phyloP scores from a whole-genome alignment of 2,888 invertebrate species.

The Cataglyphis rosenhaueri region DNA sequence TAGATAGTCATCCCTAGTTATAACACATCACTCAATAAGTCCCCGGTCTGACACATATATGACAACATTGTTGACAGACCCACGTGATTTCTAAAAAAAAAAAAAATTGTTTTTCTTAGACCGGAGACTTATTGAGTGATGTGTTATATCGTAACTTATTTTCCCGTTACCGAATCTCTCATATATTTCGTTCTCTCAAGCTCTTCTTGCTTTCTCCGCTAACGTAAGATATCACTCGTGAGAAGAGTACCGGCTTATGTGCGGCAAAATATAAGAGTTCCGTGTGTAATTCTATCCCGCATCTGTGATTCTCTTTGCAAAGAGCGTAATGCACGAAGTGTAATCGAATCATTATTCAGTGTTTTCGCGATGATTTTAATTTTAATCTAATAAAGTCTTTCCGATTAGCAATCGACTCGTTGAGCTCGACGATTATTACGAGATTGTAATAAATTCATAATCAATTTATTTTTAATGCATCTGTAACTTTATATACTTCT shows the following conservation, averaged over 20 bases:
- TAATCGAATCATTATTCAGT: conserved; percentile 3
- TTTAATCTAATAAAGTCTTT: conserved; percentile 26
- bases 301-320: conserved; percentile 5
- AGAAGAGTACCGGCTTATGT: conserved; percentile 32
- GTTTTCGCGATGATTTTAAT: conserved; percentile 20
- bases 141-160: conserved; percentile 10
- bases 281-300: conserved; percentile 24
- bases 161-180: conserved; percentile 31
- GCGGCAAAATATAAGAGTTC: background rate
- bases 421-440: background rate
- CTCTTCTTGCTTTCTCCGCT: conserved; percentile 25
- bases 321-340: background rate
- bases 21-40: background rate
- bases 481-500: background rate
- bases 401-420: conserved; percentile 26
- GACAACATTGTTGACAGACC: too few relatives aligned
- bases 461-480: conserved; percentile 31
- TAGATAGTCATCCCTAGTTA: background rate
- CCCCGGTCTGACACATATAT: too few relatives aligned
- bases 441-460: conserved; percentile 31
- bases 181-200: conserved; percentile 21
- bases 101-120: too few relatives aligned
- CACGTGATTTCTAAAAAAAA: too few relatives aligned
- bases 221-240: conserved; percentile 37
- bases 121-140: too few relatives aligned